phyloP scores from a whole-genome alignment of 2,888 invertebrate species.

The Drepanosiphum platanoidis region DNA sequence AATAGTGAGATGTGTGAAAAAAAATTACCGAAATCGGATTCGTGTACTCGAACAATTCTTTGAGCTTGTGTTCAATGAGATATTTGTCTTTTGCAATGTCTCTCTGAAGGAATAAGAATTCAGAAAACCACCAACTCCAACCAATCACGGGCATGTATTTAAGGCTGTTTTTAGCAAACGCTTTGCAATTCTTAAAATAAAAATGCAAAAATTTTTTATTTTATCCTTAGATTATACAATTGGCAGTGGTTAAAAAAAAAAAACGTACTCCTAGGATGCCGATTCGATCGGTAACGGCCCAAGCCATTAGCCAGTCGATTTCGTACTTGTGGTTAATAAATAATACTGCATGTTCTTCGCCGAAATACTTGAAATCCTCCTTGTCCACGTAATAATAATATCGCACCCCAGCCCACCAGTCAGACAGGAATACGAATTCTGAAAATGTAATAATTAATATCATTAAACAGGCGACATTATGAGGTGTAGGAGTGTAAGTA shows the following conservation, averaged over 20 bases:
- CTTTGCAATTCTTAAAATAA: slow-evolving; percentile 82
- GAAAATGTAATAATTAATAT: slow-evolving; percentile 66
- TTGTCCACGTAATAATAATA: slow-evolving; percentile 80
- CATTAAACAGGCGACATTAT: not conserved
- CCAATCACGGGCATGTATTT: slow-evolving; percentile 92
- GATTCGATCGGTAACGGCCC: slow-evolving; percentile 87
- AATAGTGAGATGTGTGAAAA: not conserved
- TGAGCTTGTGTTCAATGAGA: slow-evolving; percentile 82
- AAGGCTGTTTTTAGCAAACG: slow-evolving; percentile 92
- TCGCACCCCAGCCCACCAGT: slow-evolving; percentile 91
- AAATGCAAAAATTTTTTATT: not conserved
- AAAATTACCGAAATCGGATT: slow-evolving; percentile 85
- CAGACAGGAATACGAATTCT: slow-evolving; percentile 92
- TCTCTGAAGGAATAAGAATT: slow-evolving; percentile 92
- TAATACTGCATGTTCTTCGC: slow-evolving; percentile 88
- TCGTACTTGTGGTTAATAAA: slow-evolving; percentile 96
- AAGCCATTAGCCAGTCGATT: slow-evolving; percentile 94
- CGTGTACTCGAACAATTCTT: slow-evolving; percentile 86
- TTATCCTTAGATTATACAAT: not conserved
- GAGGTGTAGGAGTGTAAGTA: too few relatives aligned
- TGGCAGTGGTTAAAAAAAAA: not conserved
- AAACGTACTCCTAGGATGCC: slow-evolving; percentile 81
- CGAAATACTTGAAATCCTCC: slow-evolving; percentile 81
- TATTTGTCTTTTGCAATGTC: slow-evolving; percentile 90
- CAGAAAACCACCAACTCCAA: slow-evolving; percentile 96